Evolutionary conservation across 2,113 vertebrate genomes (phyloP).

Genomic region (Pholis gunnellus): DNA sequence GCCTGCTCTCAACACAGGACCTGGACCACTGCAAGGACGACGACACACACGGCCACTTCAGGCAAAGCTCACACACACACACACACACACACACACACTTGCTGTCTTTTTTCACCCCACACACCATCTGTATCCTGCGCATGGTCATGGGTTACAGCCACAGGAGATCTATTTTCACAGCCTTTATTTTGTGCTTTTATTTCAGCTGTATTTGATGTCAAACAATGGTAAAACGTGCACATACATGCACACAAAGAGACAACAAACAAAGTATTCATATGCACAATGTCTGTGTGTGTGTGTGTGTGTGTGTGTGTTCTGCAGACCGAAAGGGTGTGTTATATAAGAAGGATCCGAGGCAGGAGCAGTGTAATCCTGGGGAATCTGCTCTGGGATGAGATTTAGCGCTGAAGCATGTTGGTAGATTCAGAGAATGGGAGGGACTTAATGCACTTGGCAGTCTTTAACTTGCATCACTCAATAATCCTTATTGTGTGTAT

Average conservation of each 20-base stretch:
- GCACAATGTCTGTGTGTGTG: background rate
- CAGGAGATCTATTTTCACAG: conserved; percentile 68
- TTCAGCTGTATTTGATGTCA: conserved; percentile 69
- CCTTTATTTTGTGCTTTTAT: conserved; percentile 61
- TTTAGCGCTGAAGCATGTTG: conserved; percentile 51
- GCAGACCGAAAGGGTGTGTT: conserved; percentile 42
- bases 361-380: conserved; percentile 62
- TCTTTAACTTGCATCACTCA: background rate
- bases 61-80: conserved; percentile 70
- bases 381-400: conserved; percentile 64
- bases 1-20: conserved; percentile 78
- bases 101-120: conserved; percentile 5
- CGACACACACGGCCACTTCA: conserved; percentile 82
- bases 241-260: conserved; percentile 23
- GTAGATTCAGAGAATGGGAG: conserved; percentile 29
- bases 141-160: conserved; percentile 59
- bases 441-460: conserved; percentile 27
- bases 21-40: conserved; percentile 83
- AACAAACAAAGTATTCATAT: conserved; percentile 12
- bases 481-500: background rate
- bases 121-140: conserved; percentile 74
- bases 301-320: background rate
- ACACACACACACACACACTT: conserved; percentile 18
- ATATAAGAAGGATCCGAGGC: conserved; percentile 69
- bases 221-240: conserved; percentile 52